Evolutionary conservation across 1,140 invertebrate species (phyloP), one percentile per base, ranked within the genome.

Genomic region (Leucophenga varia): DNA sequence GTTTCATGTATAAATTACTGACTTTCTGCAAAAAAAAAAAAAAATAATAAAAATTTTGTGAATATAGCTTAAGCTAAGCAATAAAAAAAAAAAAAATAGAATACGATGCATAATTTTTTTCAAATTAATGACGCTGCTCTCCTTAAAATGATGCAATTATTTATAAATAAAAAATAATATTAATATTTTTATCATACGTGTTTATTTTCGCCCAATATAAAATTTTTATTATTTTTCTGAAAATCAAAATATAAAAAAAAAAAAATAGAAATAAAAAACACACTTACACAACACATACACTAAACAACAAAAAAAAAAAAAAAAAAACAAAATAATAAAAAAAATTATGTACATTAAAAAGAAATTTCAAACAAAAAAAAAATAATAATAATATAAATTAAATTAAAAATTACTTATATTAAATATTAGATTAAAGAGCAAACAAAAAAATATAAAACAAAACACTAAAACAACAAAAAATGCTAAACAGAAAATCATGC

Each of bases 171-270:
- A 56, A 51, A 51, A 34, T 36, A 53, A 54, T 47, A 49, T 59
- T 63, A 63, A 73, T 74, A 71, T 67, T 73, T 71, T 74, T 67
- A 74, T 73, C 71, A 74, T 74, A 61, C 67, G 55, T 57, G 70
- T 71, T 73, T 74, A 71, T 74, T 73, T 74, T 68, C 64, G 64
- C 71, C 71, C 69, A 68, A 54, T 50, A 43, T 59, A 52, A 58
- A 60, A 49, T 49, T 55, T 56, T 59, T 43, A 42, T 54, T 36
- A 54, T 56, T 47, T 54, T 59, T 47, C 50, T 43, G 54, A 40
- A 38, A 59, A 38, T 38, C 32, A 47, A 56, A 52, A 38, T 50
- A 13, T 21, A 49, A 34, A 19, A 50, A 37, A 25, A 30, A 39
- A 40, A 28, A 43, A 37, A 30, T 35, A 46, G 34, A 60, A 41